Evolutionary conservation across 2,797 vertebrate genomes (phyloP).

Genomic region (Bufotes viridis): DNA sequence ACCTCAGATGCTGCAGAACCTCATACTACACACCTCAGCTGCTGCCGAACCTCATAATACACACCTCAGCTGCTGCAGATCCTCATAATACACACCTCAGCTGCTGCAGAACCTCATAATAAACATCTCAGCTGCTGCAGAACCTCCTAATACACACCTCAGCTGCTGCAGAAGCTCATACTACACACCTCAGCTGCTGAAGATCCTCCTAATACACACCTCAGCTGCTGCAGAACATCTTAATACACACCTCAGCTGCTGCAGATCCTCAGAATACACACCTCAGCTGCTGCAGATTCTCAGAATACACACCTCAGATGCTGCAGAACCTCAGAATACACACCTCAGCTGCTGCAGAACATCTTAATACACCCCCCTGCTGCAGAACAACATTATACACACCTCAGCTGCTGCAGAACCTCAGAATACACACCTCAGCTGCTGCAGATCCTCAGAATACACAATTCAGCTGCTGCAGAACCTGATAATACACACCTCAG

Average conservation of each 20-base stretch:
- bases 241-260: background rate
- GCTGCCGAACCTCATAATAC: background rate
- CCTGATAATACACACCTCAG: background rate
- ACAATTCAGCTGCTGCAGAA: background rate
- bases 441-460: background rate
- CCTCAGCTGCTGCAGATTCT: background rate
- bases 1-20: background rate
- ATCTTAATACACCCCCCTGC: background rate
- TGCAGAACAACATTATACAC: background rate
- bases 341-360: background rate
- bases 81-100: background rate
- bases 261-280: background rate
- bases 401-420: background rate
- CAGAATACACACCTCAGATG: background rate
- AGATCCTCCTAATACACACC: background rate
- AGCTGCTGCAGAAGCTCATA: background rate
- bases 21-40: background rate
- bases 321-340: background rate
- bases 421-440: background rate
- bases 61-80: conserved; percentile 1
- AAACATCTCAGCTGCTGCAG: background rate
- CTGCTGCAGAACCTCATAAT: background rate
- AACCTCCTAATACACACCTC: background rate
- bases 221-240: background rate
- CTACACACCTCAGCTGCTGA: background rate